Conservation (phyloP, 2,113 vertebrate species). For the Craseonycteris thonglongyai region DNA sequence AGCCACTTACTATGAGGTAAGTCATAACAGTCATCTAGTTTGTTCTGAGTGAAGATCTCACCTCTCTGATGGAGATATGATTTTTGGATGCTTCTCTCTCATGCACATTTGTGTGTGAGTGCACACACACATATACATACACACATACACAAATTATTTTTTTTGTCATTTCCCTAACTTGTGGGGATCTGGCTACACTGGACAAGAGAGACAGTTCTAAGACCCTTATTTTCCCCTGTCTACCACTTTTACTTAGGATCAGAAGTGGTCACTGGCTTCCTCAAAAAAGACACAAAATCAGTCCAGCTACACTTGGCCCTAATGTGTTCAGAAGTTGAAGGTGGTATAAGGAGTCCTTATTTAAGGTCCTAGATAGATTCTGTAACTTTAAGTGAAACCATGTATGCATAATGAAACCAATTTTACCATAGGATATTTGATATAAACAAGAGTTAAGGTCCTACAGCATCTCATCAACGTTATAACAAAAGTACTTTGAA, state of each 20-base stretch:
- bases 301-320: slow-evolving; percentile 59
- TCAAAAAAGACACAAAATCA: slow-evolving; percentile 67
- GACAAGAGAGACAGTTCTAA: background rate
- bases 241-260: slow-evolving; percentile 69
- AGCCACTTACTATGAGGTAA: too few relatives aligned
- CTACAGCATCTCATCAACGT: too few relatives aligned
- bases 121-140: too few relatives aligned
- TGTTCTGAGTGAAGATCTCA: too few relatives aligned
- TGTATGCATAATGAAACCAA: background rate
- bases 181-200: slow-evolving; percentile 35
- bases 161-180: too few relatives aligned
- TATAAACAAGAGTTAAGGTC: too few relatives aligned
- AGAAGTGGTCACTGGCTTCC: slow-evolving; percentile 50
- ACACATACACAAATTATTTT: too few relatives aligned
- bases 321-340: slow-evolving; percentile 64
- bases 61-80: too few relatives aligned
- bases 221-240: background rate
- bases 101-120: too few relatives aligned
- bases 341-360: background rate
- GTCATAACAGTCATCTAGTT: too few relatives aligned
- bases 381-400: background rate
- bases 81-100: too few relatives aligned
- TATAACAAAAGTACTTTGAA: background rate
- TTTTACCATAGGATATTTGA: background rate
- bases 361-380: background rate